These are phyloP conservation scores for Sebastes jordani DNA, from an alignment of 2,797 vertebrate species.

Conservation along the genomic window DNA sequence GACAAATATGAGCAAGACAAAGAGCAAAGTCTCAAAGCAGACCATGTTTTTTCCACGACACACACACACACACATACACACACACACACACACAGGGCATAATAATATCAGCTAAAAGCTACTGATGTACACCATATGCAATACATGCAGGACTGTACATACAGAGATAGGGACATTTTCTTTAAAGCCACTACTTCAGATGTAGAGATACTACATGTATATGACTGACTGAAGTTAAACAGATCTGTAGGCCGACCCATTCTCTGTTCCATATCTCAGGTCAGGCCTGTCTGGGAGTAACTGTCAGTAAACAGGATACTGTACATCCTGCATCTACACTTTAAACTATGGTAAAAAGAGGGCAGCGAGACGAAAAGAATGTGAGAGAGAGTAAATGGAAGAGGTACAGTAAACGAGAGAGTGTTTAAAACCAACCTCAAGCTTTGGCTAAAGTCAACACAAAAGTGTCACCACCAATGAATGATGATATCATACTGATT, in stretches of 20 bases:
- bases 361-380: not conserved
- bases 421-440: too few species aligned
- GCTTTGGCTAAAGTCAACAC: too few species aligned
- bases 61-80: not conserved
- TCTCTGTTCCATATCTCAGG: slow-evolving; percentile 35
- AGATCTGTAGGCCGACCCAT: slow-evolving; percentile 45
- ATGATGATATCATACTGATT: too few species aligned
- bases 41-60: not conserved
- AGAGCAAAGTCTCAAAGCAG: not conserved
- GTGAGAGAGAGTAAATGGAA: not conserved
- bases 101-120: slow-evolving; percentile 14
- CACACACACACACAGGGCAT: not conserved
- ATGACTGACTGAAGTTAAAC: slow-evolving; percentile 55
- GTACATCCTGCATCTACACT: slow-evolving; percentile 29
- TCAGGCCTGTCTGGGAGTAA: slow-evolving; percentile 25
- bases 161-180: slow-evolving; percentile 42
- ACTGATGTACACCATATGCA: slow-evolving; percentile 55
- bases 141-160: not conserved
- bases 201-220: slow-evolving; percentile 39
- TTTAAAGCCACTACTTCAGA: slow-evolving; percentile 52
- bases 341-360: slow-evolving; percentile 11
- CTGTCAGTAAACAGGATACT: slow-evolving; percentile 56
- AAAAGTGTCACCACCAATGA: too few species aligned
- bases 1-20: not conserved
- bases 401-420: not conserved